Percentiles rank a stretch among this genome's conserved stretches.
Evolutionary conservation across 1,140 invertebrate species (phyloP).

Genomic region (roundworm (Caenorhabditis elegans)): DNA sequence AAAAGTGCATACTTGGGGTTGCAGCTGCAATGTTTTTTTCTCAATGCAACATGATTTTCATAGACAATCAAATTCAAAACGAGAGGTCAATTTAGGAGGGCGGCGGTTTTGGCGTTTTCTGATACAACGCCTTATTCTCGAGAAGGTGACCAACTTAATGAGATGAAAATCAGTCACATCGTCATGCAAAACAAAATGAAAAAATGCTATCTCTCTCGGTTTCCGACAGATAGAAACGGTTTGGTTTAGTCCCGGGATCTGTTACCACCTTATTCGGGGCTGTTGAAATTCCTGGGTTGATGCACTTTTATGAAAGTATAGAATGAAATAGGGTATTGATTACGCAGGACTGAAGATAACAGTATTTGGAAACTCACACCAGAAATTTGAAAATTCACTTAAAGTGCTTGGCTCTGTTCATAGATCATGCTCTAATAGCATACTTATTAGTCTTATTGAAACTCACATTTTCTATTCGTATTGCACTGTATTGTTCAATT

Average conservation of each 20-base stretch:
- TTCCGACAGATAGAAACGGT: constrained; percentile 20
- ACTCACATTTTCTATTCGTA: too few relatives aligned
- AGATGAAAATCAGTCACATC: constrained; percentile 33
- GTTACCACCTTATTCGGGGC: background rate
- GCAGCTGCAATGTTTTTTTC: background rate
- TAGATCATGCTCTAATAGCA: too few relatives aligned
- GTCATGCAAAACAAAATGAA: constrained; percentile 22
- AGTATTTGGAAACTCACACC: too few relatives aligned
- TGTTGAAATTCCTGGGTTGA: background rate
- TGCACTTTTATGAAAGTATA: background rate
- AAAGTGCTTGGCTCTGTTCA: too few relatives aligned
- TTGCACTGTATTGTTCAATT: too few relatives aligned
- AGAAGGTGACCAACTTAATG: constrained; percentile 29
- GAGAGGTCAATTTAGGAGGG: background rate
- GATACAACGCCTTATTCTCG: background rate
- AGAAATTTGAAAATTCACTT: too few relatives aligned
- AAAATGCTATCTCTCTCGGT: constrained; percentile 18
- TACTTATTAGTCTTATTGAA: too few relatives aligned
- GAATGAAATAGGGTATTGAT: too few relatives aligned
- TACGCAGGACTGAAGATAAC: too few relatives aligned
- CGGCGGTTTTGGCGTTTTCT: background rate
- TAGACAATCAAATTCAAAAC: background rate
- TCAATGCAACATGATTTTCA: background rate
- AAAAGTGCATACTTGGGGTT: background rate
- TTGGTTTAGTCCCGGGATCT: constrained; percentile 5